phyloP scores from a whole-genome alignment of 2,113 vertebrate species.

The Seriola aureovittata region DNA sequence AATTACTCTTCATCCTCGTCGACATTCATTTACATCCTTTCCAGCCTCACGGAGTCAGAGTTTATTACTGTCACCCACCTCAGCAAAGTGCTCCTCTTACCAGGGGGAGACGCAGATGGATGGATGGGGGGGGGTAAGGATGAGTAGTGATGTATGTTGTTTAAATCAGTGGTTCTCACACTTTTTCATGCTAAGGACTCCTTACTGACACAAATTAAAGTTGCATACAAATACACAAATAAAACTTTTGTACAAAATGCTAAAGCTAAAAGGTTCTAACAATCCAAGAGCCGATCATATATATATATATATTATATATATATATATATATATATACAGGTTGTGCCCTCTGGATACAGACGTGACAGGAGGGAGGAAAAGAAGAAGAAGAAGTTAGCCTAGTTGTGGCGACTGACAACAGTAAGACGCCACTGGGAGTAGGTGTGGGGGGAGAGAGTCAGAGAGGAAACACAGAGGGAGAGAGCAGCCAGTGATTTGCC shows the following conservation, averaged over 20 bases:
- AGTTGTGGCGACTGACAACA: background rate
- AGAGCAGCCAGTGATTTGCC: constrained; percentile 30
- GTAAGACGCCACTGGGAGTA: background rate
- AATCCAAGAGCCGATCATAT: no score
- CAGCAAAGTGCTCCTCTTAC: constrained; percentile 34
- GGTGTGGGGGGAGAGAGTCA: background rate
- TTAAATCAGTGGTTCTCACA: background rate
- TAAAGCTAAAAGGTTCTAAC: no score
- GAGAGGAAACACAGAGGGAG: constrained; percentile 16
- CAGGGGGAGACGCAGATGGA: constrained; percentile 26
- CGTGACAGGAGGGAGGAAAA: background rate
- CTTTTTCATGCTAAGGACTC: no score
- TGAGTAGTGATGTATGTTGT: background rate
- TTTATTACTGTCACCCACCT: constrained; percentile 63
- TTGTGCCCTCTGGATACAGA: background rate
- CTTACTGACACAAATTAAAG: no score
- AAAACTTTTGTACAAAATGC: no score
- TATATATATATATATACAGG: no score
- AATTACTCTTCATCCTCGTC: constrained; percentile 62
- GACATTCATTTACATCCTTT: constrained; percentile 60
- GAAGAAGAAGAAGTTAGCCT: no score
- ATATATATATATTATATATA: no score
- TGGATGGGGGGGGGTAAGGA: background rate
- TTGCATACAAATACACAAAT: no score
- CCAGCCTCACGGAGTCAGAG: constrained; percentile 56